Evolutionary conservation across 2,113 vertebrate species (phyloP).

Genomic region (Spea multiplicata): DNA sequence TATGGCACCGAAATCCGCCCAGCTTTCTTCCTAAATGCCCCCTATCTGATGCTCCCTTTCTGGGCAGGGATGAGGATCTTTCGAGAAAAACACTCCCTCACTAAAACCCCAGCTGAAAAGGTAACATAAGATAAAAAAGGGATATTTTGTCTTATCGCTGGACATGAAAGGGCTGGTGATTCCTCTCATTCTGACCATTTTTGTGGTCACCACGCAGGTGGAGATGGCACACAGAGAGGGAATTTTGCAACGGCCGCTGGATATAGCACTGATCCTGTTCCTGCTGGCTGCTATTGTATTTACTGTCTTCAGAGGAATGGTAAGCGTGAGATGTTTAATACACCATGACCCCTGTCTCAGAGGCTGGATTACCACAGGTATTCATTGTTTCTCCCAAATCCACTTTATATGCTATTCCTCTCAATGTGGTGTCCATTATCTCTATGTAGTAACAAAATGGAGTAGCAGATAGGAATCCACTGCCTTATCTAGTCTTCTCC

Average conservation of each 20-base stretch:
- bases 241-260: slow-evolving; percentile 72
- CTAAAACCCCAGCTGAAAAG: slow-evolving; percentile 58
- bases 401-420: too few relatives aligned
- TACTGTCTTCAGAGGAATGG: slow-evolving; percentile 84
- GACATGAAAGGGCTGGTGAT: background rate
- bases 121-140: slow-evolving; percentile 57
- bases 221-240: slow-evolving; percentile 69
- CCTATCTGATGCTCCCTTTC: slow-evolving; percentile 72
- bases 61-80: slow-evolving; percentile 73
- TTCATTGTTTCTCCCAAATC: too few relatives aligned
- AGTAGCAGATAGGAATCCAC: too few relatives aligned
- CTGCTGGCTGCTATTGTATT: slow-evolving; percentile 68
- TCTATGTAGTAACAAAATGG: too few relatives aligned
- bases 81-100: slow-evolving; percentile 58
- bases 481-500: too few relatives aligned
- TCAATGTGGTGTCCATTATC: too few relatives aligned
- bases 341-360: background rate
- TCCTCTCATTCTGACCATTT: background rate
- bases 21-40: slow-evolving; percentile 76
- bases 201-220: slow-evolving; percentile 58
- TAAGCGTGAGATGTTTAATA: slow-evolving; percentile 57
- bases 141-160: too few relatives aligned
- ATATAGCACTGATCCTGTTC: slow-evolving; percentile 66
- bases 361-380: too few relatives aligned
- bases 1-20: slow-evolving; percentile 80